Percentiles rank a stretch among this genome's conserved stretches.
Evolutionary conservation across 2,113 vertebrate genomes (phyloP).

Genomic region (Fulica atra): DNA sequence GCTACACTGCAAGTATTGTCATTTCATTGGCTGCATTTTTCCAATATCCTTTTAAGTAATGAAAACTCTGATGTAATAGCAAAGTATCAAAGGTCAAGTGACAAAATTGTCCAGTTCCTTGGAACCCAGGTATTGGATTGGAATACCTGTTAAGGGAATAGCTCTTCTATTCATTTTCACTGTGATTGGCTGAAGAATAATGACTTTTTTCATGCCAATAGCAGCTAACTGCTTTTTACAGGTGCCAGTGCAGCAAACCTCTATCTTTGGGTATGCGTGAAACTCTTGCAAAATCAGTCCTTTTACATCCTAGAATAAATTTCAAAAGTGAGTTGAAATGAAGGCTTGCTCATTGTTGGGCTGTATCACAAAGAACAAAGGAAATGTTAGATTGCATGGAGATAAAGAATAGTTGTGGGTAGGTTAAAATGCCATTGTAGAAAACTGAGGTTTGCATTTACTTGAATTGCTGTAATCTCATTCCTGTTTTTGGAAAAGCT

Average conservation of each 20-base stretch:
- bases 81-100: neutral
- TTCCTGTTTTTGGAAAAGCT: neutral
- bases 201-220: neutral
- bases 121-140: neutral
- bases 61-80: neutral
- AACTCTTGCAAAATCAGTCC: neutral
- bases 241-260: neutral
- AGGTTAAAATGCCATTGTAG: neutral
- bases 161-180: neutral
- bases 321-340: neutral
- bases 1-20: neutral
- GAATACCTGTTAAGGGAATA: constrained; percentile 42
- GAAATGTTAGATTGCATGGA: neutral
- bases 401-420: neutral
- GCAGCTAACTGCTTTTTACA: neutral
- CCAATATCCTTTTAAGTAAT: neutral
- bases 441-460: neutral
- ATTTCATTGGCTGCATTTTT: neutral
- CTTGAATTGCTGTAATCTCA: neutral
- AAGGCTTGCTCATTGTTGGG: neutral
- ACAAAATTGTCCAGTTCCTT: neutral
- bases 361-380: neutral
- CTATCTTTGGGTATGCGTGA: neutral
- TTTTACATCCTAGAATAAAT: neutral
- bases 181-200: neutral